These are phyloP conservation scores for Pseudomyrmex concolor DNA, from an alignment of 1,140 invertebrate species.

Conservation along the genomic window DNA sequence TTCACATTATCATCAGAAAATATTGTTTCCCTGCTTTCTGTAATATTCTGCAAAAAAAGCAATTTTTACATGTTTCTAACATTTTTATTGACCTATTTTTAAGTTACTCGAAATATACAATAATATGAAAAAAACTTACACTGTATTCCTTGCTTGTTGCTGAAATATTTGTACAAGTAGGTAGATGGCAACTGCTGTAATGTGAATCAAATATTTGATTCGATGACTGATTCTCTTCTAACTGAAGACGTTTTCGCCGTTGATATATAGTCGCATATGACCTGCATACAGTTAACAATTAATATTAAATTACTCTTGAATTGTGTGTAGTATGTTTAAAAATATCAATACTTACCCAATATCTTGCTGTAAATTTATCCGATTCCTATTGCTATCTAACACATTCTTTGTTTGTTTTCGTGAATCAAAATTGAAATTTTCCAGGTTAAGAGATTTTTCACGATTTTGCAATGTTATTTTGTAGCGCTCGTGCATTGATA, in stretches of 20 bases:
- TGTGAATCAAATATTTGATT: conserved; percentile 58
- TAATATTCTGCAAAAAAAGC: conserved; percentile 19
- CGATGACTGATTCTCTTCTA: conserved; percentile 40
- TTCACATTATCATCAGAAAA: conserved; percentile 15
- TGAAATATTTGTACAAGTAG: conserved; percentile 22
- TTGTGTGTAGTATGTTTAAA: background rate
- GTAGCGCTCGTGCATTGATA: conserved; percentile 65
- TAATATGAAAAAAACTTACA: conserved; percentile 24
- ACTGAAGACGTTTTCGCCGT: conserved; percentile 60
- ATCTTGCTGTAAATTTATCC: conserved; percentile 49
- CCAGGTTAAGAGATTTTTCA: conserved; percentile 51
- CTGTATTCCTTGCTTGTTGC: conserved; percentile 38
- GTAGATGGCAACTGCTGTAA: conserved; percentile 9
- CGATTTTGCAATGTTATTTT: conserved; percentile 43
- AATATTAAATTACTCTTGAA: background rate
- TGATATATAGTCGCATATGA: conserved; percentile 49
- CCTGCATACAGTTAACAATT: conserved; percentile 34
- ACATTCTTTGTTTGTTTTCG: conserved; percentile 41
- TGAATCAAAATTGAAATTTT: conserved; percentile 39
- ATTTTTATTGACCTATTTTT: background rate
- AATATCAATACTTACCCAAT: conserved; percentile 51
- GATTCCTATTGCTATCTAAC: conserved; percentile 20
- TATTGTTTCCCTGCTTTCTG: background rate
- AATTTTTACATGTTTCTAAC: background rate
- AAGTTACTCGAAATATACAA: background rate